Conservation (phyloP, 2,888 invertebrate species). For the Apoderus coryli region DNA sequence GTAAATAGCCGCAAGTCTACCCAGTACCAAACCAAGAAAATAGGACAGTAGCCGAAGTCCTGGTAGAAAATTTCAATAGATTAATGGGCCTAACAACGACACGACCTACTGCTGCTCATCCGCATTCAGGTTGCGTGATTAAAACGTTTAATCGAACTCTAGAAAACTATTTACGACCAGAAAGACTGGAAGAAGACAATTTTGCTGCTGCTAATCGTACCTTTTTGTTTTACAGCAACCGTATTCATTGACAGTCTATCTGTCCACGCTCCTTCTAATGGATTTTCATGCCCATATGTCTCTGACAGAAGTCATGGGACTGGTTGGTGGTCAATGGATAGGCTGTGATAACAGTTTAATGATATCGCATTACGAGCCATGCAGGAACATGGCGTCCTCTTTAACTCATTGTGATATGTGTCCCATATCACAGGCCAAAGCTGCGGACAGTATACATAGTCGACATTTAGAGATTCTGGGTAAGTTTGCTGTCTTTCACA, state of each 20-base stretch:
- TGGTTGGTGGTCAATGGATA: conserved; percentile 45
- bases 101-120: no score
- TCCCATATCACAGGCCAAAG: conserved; percentile 50
- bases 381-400: conserved; percentile 46
- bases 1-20: no score
- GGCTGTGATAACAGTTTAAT: conserved; percentile 28
- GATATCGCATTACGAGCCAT: conserved; percentile 44
- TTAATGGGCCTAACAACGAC: no score
- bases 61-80: no score
- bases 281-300: conserved; percentile 57
- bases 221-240: conserved; percentile 39
- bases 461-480: conserved; percentile 19
- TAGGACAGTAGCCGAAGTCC: no score
- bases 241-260: conserved; percentile 40
- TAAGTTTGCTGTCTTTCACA: no score
- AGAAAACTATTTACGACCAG: no score
- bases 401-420: conserved; percentile 67
- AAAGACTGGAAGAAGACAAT: no score
- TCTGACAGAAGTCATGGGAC: conserved; percentile 59
- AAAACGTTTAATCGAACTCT: no score
- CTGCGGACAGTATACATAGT: conserved; percentile 40
- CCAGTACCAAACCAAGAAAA: no score
- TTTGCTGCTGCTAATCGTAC: no score
- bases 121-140: no score
- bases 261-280: conserved; percentile 48